Base-by-base conservation (phyloP, 2,113 vertebrate genomes). In the Triplophysa siluroides region DNA sequence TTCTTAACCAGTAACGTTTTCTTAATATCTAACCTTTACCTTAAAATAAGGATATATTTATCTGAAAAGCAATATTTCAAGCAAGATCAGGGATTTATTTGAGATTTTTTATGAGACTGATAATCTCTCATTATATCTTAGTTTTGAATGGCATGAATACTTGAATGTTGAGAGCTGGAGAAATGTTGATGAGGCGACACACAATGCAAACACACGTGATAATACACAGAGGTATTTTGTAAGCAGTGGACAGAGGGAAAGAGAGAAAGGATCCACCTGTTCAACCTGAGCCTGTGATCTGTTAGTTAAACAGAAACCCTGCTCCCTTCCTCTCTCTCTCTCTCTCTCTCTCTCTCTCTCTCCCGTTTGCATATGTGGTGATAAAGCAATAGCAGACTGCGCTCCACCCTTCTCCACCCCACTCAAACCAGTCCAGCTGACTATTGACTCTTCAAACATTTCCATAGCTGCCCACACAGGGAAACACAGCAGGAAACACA, bases 371-470 rank as follows among this genome's bases (percentile, higher is more conserved):
- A 93, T 93, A 92, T 16, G 85, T 85, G 86, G 88, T 90, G 92
- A 93, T 93, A 92, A 89, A 84, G 84, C 78, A 81, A 83, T 43
- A 62, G 72, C 61, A 81, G 80, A 72, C 82, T 65, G 50, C 69
- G 72, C 70, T 83, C 76, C 77, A 61, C 79, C 76, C 68, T 21
- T 56, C 66, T 73, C 82, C 81, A 84, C 88, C 88, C 85, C 71
- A 9, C 86, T 87, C 82, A 19, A 33, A 70, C 84, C 84, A 78
- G 77, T 60, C 76, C 84, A 81, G 50, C 77, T 80, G 87, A 86
- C 86, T 91, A 89, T 92, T 91, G 90, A 91, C 89, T 91, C 88
- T 92, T 85, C 85, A 92, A 91, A 93, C 87, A 92, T 92, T 92
- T 92, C 90, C 91, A 91, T 90, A 91, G 87, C 60, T 8, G 83